These are phyloP conservation scores for Alligator sinensis DNA, from an alignment of 2,113 vertebrate genomes.

Conservation along the genomic window DNA sequence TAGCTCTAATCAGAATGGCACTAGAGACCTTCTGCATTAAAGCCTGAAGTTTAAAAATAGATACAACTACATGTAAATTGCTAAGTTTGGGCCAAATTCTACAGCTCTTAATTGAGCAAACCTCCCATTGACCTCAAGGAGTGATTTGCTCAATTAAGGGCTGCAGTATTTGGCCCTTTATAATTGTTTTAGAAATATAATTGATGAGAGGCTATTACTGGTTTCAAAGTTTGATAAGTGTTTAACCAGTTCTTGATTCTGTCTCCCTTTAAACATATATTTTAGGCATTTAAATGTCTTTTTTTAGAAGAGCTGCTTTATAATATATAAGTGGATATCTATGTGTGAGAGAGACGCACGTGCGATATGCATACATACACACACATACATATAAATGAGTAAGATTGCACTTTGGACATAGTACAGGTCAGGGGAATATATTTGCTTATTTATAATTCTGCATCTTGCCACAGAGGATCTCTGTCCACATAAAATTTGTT, in stretches of 20 bases:
- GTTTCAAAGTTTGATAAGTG: constrained; percentile 41
- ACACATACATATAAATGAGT: background rate
- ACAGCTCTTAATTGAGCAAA: background rate
- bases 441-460: background rate
- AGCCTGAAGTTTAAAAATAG: background rate
- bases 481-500: constrained; percentile 64
- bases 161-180: constrained; percentile 25
- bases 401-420: background rate
- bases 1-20: background rate
- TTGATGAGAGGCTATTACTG: constrained; percentile 53
- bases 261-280: background rate
- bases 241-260: constrained; percentile 38
- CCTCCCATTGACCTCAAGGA: background rate
- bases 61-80: fast-evolving
- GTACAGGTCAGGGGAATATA: background rate
- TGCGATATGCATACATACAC: background rate
- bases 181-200: constrained; percentile 47
- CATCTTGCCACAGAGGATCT: constrained; percentile 35
- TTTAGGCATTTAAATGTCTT: background rate
- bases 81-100: constrained; percentile 6
- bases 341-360: fast-evolving
- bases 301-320: background rate
- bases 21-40: background rate
- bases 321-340: background rate
- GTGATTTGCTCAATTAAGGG: constrained; percentile 8